phyloP scores from a whole-genome alignment of 2,888 invertebrate genomes.

The Hemaris fuciformis region DNA sequence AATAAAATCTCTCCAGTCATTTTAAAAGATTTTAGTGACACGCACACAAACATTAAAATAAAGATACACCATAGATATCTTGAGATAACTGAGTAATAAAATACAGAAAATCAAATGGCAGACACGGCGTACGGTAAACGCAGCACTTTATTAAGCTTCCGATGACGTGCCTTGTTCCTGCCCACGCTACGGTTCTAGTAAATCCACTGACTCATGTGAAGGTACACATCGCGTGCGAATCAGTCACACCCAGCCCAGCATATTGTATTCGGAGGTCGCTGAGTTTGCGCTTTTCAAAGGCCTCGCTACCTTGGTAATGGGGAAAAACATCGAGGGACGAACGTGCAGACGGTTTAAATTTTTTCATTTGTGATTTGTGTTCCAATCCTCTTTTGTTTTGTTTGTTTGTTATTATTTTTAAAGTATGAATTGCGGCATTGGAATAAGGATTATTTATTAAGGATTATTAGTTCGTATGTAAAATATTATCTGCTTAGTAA shows the following conservation, averaged over 20 bases:
- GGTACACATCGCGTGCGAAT: conserved; percentile 31
- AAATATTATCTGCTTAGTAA: no score
- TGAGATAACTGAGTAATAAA: neutral
- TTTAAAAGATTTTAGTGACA: no score
- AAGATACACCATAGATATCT: no score
- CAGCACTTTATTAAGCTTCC: neutral
- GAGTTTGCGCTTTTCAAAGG: conserved; percentile 20
- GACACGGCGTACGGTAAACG: neutral
- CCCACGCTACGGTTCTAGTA: conserved; percentile 19
- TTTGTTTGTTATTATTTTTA: neutral
- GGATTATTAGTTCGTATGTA: no score
- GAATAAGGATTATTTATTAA: no score
- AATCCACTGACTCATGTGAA: conserved; percentile 22
- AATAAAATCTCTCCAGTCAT: no score
- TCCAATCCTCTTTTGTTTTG: neutral
- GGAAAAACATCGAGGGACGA: neutral
- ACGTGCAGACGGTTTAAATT: neutral
- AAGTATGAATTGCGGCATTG: neutral
- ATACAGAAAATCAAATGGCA: neutral
- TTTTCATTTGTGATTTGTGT: neutral
- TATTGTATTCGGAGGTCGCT: conserved; percentile 27
- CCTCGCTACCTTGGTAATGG: conserved; percentile 20
- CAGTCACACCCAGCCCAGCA: conserved; percentile 26
- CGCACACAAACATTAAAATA: no score
- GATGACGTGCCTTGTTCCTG: neutral